Conservation (phyloP, 2,113 vertebrate genomes). For the Motacilla alba region DNA sequence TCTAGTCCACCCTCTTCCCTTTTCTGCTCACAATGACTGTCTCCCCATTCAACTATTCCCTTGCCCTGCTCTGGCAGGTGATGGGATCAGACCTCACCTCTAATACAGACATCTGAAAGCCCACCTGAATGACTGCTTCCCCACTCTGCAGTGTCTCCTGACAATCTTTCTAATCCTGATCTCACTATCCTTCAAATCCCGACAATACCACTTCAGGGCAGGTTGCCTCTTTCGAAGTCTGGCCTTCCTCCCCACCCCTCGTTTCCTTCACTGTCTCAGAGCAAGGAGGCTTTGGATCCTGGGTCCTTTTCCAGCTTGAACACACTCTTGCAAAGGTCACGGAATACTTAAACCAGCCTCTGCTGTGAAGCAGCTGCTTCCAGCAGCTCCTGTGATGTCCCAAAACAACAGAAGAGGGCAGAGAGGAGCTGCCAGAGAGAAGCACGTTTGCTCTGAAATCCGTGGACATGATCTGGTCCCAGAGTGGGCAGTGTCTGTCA, state of each 20-base stretch:
- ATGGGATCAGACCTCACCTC: not conserved
- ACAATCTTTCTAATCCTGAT: not conserved
- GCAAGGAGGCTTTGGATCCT: not conserved
- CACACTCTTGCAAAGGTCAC: not conserved
- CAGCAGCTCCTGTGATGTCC: not conserved
- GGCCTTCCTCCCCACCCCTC: not conserved
- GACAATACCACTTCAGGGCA: not conserved
- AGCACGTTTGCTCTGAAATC: not conserved
- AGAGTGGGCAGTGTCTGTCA: not conserved
- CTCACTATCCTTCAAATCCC: not conserved
- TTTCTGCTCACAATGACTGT: not conserved
- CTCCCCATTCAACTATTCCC: not conserved
- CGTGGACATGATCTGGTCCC: accelerated
- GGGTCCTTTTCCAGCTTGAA: not conserved
- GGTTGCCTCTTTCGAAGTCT: not conserved
- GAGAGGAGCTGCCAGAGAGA: slow-evolving; percentile 26
- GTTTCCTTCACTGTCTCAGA: not conserved
- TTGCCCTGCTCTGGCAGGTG: not conserved
- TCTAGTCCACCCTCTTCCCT: not conserved
- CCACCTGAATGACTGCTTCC: not conserved
- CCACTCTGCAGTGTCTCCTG: not conserved
- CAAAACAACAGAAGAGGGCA: slow-evolving; percentile 54
- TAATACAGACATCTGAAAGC: not conserved
- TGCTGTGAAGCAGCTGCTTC: accelerated
- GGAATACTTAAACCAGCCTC: not conserved